Percentiles rank a stretch among this genome's conserved stretches.
These are phyloP conservation scores for Chiloscyllium punctatum DNA, from an alignment of 2,797 vertebrate species.

Conservation along the genomic window DNA sequence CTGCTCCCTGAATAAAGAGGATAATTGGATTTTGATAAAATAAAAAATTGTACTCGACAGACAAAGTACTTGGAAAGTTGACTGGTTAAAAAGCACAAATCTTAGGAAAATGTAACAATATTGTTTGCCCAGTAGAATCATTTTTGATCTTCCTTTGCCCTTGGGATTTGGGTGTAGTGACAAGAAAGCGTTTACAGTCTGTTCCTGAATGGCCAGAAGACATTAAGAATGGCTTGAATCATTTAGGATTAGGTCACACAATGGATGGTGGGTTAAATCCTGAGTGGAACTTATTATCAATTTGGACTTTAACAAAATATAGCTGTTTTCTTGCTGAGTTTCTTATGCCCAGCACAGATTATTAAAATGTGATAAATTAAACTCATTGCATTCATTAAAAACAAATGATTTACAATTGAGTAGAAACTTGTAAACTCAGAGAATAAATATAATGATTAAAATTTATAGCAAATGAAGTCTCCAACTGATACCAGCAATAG, in stretches of 20 bases:
- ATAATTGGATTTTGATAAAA: conserved; percentile 4
- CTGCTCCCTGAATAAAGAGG: conserved; percentile 67
- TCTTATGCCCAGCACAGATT: not conserved
- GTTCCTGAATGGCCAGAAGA: not conserved
- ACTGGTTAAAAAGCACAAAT: not conserved
- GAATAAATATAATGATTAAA: not conserved
- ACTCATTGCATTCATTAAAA: not conserved
- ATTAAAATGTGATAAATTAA: not conserved
- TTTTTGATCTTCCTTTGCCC: not conserved
- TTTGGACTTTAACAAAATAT: not conserved
- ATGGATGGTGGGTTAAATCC: not conserved
- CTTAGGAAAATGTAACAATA: no score
- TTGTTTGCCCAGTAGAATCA: not conserved
- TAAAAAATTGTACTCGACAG: no score
- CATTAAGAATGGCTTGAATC: not conserved
- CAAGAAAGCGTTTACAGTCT: not conserved
- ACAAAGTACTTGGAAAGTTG: not conserved
- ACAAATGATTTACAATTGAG: no score
- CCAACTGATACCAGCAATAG: not conserved
- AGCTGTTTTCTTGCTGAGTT: not conserved
- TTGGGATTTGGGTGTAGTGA: not conserved
- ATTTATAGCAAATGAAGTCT: not conserved
- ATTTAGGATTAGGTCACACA: not conserved
- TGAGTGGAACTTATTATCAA: not conserved
- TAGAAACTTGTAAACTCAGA: no score